phyloP scores from a whole-genome alignment of 1,140 invertebrate species.

The Euura lappo region DNA sequence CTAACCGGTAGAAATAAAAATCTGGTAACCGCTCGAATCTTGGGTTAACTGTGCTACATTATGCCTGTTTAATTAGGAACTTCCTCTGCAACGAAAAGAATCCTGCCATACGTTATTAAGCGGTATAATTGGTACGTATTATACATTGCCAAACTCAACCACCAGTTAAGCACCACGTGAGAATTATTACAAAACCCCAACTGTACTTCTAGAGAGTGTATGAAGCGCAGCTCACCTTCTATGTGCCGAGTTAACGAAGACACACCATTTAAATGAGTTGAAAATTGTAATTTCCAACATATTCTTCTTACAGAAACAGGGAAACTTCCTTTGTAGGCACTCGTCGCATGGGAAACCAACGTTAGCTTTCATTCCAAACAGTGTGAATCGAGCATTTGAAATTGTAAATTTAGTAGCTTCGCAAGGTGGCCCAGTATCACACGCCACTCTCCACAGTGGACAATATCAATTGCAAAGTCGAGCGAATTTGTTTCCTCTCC shows the following conservation, averaged over 20 bases:
- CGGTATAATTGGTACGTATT: conserved; percentile 27
- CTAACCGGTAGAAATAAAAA: conserved; percentile 3
- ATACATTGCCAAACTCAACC: conserved; percentile 20
- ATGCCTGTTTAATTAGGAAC: conserved; percentile 23
- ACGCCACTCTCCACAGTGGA: not conserved
- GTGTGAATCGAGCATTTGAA: not conserved
- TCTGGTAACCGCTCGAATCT: conserved; percentile 1
- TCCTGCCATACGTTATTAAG: conserved; percentile 19
- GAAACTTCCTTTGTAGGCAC: conserved; percentile 2
- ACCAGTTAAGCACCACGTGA: not conserved
- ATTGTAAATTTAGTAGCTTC: too few species aligned
- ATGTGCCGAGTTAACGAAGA: not conserved
- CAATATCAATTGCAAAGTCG: too few species aligned
- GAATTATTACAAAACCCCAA: not conserved
- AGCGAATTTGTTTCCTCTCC: too few species aligned
- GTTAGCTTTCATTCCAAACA: conserved; percentile 1
- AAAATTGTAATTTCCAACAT: not conserved
- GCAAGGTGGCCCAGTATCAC: not conserved
- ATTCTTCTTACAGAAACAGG: not conserved
- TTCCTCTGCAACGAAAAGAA: conserved; percentile 25
- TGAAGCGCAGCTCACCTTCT: not conserved
- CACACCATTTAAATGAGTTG: not conserved
- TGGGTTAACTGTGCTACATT: not conserved
- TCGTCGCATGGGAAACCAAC: not conserved
- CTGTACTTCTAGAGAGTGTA: not conserved